Evolutionary conservation across 1,140 invertebrate species (phyloP).

Genomic region (Sinella curviseta): DNA sequence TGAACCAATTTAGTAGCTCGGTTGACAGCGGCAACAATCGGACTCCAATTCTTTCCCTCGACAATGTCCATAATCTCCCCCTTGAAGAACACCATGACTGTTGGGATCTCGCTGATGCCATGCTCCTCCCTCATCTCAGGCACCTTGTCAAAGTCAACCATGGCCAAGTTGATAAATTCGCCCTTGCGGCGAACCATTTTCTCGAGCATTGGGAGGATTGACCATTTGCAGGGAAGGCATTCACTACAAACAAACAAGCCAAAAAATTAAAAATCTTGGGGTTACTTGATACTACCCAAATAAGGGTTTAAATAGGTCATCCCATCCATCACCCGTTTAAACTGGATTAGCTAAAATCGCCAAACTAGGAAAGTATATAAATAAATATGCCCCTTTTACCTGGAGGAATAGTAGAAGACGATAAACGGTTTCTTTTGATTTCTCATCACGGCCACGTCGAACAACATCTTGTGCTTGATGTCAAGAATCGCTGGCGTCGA

Average conservation of each 20-base stretch:
- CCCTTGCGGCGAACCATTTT: conserved; percentile 14
- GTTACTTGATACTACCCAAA: not conserved
- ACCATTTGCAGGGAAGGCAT: conserved; percentile 20
- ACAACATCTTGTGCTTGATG: not conserved
- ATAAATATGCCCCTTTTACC: not conserved
- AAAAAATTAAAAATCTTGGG: not conserved
- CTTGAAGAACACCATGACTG: conserved; percentile 3
- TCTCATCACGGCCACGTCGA: conserved; percentile 18
- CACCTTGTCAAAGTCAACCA: conserved; percentile 25
- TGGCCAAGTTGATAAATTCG: conserved; percentile 9
- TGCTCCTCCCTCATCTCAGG: not conserved
- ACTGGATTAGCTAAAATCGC: not conserved
- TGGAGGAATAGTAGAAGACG: conserved; percentile 27
- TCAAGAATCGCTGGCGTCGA: not conserved
- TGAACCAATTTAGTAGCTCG: not conserved
- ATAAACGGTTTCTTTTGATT: conserved; percentile 16
- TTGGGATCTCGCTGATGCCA: not conserved
- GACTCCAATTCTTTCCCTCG: not conserved
- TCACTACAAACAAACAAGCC: not conserved
- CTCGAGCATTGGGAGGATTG: conserved; percentile 13
- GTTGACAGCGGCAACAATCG: not conserved
- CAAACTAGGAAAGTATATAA: not conserved
- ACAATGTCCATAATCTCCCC: conserved; percentile 10
- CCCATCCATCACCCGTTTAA: not conserved
- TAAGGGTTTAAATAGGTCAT: not conserved